Evolutionary conservation across 2,888 invertebrate genomes (phyloP).

Genomic region (Mythimna impura): DNA sequence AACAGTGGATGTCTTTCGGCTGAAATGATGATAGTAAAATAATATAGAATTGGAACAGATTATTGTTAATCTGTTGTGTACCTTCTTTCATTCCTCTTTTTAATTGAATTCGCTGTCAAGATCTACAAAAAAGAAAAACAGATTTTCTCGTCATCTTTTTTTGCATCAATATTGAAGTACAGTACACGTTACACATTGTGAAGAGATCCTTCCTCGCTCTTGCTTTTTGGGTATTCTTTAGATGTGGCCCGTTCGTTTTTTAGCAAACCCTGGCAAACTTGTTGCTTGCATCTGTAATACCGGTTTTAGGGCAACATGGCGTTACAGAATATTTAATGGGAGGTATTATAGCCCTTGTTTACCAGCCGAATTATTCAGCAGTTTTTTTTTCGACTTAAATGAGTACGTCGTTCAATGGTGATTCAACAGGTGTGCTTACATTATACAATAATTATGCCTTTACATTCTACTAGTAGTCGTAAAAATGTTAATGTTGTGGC

Average conservation of each 20-base stretch:
- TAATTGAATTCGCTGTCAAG: background rate
- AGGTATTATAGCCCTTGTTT: background rate
- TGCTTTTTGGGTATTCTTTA: background rate
- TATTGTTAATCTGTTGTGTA: too few relatives aligned
- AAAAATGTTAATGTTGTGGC: conserved; percentile 27
- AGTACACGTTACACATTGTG: background rate
- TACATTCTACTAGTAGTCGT: conserved; percentile 34
- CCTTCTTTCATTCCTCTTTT: too few relatives aligned
- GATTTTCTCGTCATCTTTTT: background rate
- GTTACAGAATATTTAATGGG: conserved; percentile 24
- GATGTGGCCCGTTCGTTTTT: background rate
- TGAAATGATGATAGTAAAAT: too few relatives aligned
- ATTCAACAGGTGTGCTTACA: conserved; percentile 44
- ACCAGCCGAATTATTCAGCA: conserved; percentile 30
- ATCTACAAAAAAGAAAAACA: background rate
- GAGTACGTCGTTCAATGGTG: conserved; percentile 18
- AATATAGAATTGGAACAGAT: background rate
- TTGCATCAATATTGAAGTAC: background rate
- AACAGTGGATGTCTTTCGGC: too few relatives aligned
- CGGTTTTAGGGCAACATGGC: background rate
- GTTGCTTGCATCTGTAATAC: conserved; percentile 11
- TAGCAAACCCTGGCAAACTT: conserved; percentile 13
- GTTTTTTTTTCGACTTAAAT: conserved; percentile 22
- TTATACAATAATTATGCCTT: conserved; percentile 1
- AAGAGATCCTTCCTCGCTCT: background rate